Percentiles rank a stretch among this genome's conserved stretches.
Conservation (phyloP, 2,888 invertebrate species). For the Oligia fasciuncula region DNA sequence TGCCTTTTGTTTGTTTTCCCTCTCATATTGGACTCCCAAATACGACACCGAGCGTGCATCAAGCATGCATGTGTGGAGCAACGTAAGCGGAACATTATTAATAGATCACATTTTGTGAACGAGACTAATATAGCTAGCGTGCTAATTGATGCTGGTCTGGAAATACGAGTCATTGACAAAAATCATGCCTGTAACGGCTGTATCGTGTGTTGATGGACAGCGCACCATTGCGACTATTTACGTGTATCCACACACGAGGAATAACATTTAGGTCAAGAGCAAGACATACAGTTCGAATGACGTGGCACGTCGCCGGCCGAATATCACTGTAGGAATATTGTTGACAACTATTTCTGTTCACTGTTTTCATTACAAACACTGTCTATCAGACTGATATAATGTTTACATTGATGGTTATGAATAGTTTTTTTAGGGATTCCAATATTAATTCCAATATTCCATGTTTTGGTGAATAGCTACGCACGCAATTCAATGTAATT, state of each 20-base stretch:
- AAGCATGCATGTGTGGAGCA: constrained; percentile 47
- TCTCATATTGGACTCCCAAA: constrained; percentile 66
- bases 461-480: constrained; percentile 9
- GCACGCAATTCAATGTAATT: constrained; percentile 33
- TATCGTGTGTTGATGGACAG: constrained; percentile 52
- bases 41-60: constrained; percentile 40
- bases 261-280: constrained; percentile 67
- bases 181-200: constrained; percentile 44
- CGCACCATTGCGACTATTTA: constrained; percentile 63
- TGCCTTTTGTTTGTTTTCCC: constrained; percentile 68
- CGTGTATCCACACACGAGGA: constrained; percentile 52
- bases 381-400: constrained; percentile 34
- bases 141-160: constrained; percentile 64
- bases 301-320: constrained; percentile 36
- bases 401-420: constrained; percentile 31
- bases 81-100: constrained; percentile 62
- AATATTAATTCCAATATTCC: not conserved
- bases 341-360: constrained; percentile 53
- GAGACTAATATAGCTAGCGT: constrained; percentile 42
- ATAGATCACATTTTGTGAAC: constrained; percentile 65
- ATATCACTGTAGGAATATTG: constrained; percentile 36
- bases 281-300: constrained; percentile 47
- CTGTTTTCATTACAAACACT: constrained; percentile 43
- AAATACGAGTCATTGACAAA: constrained; percentile 53
- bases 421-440: not conserved